phyloP scores from a whole-genome alignment of 2,888 invertebrate genomes.

The Geotrupes spiniger region DNA sequence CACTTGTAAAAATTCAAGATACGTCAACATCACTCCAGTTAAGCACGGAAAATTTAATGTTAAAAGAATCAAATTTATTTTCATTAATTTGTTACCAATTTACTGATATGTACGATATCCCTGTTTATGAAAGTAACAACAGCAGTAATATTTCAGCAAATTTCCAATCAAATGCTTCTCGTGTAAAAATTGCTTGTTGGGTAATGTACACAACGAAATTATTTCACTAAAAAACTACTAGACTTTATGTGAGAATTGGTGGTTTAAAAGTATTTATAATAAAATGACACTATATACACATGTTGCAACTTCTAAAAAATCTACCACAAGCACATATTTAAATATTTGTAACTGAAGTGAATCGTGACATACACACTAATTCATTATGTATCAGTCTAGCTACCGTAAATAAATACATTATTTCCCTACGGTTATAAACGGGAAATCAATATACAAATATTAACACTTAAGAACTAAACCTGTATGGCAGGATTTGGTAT shows the following conservation, averaged over 20 bases:
- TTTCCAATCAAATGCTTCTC: constrained; percentile 8
- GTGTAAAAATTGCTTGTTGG: constrained; percentile 18
- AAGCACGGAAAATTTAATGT: too few species aligned
- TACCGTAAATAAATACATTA: constrained; percentile 24
- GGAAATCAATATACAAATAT: constrained; percentile 18
- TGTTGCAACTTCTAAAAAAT: neutral
- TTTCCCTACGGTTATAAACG: constrained; percentile 14
- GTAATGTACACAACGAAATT: neutral
- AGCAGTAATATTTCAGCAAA: too few species aligned
- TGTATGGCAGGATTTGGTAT: constrained; percentile 37
- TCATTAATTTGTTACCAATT: too few species aligned
- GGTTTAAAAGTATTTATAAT: constrained; percentile 4
- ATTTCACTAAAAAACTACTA: constrained; percentile 6
- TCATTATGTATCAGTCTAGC: constrained; percentile 19
- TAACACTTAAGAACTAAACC: constrained; percentile 26
- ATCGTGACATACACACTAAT: constrained; percentile 11
- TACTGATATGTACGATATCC: too few species aligned
- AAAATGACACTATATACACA: constrained; percentile 10
- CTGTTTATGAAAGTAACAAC: too few species aligned
- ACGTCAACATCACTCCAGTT: too few species aligned
- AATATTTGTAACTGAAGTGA: constrained; percentile 11
- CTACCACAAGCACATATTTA: constrained; percentile 17
- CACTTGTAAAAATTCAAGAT: too few species aligned
- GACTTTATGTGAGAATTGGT: constrained; percentile 3
- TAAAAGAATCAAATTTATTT: too few species aligned